Conservation (phyloP, 1,140 invertebrate genomes). For the Drosophila willistoni region DNA sequence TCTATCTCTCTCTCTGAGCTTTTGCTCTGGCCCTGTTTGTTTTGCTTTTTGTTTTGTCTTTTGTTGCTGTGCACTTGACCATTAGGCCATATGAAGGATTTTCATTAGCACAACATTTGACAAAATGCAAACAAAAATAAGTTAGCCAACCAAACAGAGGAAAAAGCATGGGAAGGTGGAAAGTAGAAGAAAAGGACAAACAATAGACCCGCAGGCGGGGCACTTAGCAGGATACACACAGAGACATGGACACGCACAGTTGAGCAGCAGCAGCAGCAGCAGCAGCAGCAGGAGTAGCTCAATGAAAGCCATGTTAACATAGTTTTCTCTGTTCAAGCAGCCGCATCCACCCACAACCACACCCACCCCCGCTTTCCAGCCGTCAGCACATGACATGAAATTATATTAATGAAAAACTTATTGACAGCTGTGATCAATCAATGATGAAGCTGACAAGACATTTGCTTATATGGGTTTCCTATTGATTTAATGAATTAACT, state of each 20-base stretch:
- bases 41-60: conserved; percentile 12
- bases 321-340: conserved; percentile 30
- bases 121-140: conserved; percentile 70
- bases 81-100: conserved; percentile 60
- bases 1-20: background rate
- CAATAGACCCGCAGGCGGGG: conserved; percentile 63
- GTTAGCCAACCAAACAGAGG: conserved; percentile 43
- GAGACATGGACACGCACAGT: conserved; percentile 13
- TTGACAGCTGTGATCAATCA: conserved; percentile 79
- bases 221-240: conserved; percentile 62
- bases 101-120: conserved; percentile 79
- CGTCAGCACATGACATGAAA: conserved; percentile 61
- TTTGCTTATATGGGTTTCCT: conserved; percentile 28
- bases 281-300: background rate
- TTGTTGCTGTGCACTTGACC: conserved; percentile 66
- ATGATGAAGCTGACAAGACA: conserved; percentile 53
- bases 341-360: background rate
- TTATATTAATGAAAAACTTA: conserved; percentile 82
- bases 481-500: conserved; percentile 71
- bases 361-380: background rate
- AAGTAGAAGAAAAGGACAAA: conserved; percentile 34
- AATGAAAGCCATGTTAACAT: conserved; percentile 73
- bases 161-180: background rate
- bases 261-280: no score
- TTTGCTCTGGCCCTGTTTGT: conserved; percentile 19